Percentiles rank a stretch among this genome's conserved stretches.
These are phyloP conservation scores for Drosophila niveifrons DNA, from an alignment of 2,888 invertebrate genomes.

Conservation along the genomic window DNA sequence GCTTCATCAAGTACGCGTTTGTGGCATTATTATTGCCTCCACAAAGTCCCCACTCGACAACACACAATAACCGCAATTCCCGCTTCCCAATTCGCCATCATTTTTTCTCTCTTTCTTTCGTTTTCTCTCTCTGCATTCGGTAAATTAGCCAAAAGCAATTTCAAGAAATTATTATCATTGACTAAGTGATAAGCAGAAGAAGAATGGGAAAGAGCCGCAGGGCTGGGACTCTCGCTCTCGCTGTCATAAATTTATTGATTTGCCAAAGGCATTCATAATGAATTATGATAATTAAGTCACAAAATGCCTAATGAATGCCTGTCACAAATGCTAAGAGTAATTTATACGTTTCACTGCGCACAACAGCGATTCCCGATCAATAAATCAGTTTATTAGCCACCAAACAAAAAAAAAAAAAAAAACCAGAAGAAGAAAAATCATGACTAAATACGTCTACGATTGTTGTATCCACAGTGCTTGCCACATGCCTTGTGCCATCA, in stretches of 20 bases:
- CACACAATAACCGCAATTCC: neutral
- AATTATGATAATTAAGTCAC: conserved; percentile 64
- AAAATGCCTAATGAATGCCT: conserved; percentile 56
- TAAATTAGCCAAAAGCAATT: conserved; percentile 26
- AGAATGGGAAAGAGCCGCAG: neutral
- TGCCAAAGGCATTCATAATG: conserved; percentile 44
- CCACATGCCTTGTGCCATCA: conserved; percentile 1
- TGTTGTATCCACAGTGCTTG: conserved; percentile 1
- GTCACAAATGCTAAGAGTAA: conserved; percentile 51
- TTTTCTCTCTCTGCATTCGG: neutral
- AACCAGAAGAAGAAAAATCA: conserved; percentile 7
- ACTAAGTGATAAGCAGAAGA: conserved; percentile 18
- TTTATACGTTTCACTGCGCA: conserved; percentile 46
- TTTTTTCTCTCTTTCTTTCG: neutral
- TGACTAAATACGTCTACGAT: conserved; percentile 12
- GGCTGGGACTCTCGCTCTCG: neutral
- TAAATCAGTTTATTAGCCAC: conserved; percentile 54
- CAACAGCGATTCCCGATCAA: conserved; percentile 41
- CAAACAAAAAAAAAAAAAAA: neutral
- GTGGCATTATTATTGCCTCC: conserved; percentile 8
- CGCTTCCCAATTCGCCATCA: neutral
- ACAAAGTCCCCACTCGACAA: neutral
- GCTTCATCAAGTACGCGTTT: conserved; percentile 12
- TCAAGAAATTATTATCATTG: conserved; percentile 34
- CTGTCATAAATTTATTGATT: conserved; percentile 55